These are phyloP conservation scores for Zaprionus gabonicus DNA, from an alignment of 1,140 invertebrate genomes.

Conservation along the genomic window DNA sequence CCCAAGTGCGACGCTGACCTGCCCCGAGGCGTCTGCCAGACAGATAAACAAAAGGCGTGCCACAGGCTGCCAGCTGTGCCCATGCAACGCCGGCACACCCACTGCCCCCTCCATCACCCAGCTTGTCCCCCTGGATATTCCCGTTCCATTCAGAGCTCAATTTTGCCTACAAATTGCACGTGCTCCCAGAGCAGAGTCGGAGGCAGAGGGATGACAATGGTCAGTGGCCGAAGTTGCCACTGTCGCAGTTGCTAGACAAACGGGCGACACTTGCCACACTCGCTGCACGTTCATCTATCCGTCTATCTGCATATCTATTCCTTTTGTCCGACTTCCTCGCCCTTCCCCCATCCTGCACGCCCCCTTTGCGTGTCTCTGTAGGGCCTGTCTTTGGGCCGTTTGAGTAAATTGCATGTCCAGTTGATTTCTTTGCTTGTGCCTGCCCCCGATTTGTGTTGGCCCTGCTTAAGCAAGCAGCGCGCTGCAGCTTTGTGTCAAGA, in stretches of 20 bases:
- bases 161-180: conserved; percentile 49
- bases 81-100: neutral
- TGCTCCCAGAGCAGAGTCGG: conserved; percentile 3
- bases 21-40: conserved; percentile 20
- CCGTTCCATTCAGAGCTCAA: conserved; percentile 38
- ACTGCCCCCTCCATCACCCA: too few relatives aligned
- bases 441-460: conserved; percentile 26
- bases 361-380: conserved; percentile 20
- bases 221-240: conserved; percentile 3
- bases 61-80: conserved; percentile 18
- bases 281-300: neutral
- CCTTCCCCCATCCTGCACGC: neutral
- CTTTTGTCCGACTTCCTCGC: conserved; percentile 16
- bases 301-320: conserved; percentile 13
- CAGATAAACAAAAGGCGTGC: conserved; percentile 43
- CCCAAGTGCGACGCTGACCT: conserved; percentile 32
- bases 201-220: conserved; percentile 38
- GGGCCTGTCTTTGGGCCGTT: conserved; percentile 14
- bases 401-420: conserved; percentile 46
- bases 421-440: conserved; percentile 27
- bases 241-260: conserved; percentile 24
- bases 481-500: neutral
- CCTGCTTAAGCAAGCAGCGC: conserved; percentile 16
- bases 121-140: neutral
- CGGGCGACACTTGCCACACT: conserved; percentile 32